A percentile compares a stretch with the other conserved stretches of the same genome.
These are phyloP conservation scores for Nasonovia ribisnigri DNA, from an alignment of 2,888 invertebrate genomes.

Conservation along the genomic window DNA sequence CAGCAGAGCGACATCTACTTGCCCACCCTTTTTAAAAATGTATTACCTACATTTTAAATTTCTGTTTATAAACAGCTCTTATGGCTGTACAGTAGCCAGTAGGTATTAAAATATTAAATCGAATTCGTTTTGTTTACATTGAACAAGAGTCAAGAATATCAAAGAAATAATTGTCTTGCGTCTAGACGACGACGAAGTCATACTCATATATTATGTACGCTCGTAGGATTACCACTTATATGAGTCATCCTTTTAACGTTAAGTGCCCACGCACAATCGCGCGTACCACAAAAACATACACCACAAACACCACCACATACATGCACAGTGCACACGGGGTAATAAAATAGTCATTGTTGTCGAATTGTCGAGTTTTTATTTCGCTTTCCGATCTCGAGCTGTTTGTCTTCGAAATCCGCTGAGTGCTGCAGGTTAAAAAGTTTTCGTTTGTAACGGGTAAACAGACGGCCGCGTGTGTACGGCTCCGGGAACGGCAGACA, in stretches of 20 bases:
- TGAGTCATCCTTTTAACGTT: constrained; percentile 42
- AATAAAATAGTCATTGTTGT: constrained; percentile 57
- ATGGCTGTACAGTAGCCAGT: not conserved
- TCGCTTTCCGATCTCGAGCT: constrained; percentile 51
- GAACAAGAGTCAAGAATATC: not conserved
- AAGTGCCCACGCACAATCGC: not conserved
- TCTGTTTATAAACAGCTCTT: not conserved
- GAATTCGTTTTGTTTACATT: not conserved
- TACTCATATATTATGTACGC: not conserved
- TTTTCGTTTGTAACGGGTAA: constrained; percentile 35
- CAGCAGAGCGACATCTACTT: too few relatives aligned
- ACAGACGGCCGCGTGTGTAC: not conserved
- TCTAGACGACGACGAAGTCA: constrained; percentile 21
- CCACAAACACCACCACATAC: not conserved
- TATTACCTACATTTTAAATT: not conserved
- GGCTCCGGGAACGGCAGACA: not conserved
- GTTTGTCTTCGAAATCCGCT: constrained; percentile 62
- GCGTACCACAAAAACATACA: not conserved
- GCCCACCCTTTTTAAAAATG: not conserved
- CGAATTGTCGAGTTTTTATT: constrained; percentile 45
- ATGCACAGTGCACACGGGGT: not conserved
- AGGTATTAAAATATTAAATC: not conserved
- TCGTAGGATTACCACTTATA: constrained; percentile 21
- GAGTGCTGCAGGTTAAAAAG: constrained; percentile 42
- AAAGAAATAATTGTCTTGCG: constrained; percentile 6